Conservation (phyloP, 2,888 invertebrate species). For the Acanthosepion esculentum region DNA sequence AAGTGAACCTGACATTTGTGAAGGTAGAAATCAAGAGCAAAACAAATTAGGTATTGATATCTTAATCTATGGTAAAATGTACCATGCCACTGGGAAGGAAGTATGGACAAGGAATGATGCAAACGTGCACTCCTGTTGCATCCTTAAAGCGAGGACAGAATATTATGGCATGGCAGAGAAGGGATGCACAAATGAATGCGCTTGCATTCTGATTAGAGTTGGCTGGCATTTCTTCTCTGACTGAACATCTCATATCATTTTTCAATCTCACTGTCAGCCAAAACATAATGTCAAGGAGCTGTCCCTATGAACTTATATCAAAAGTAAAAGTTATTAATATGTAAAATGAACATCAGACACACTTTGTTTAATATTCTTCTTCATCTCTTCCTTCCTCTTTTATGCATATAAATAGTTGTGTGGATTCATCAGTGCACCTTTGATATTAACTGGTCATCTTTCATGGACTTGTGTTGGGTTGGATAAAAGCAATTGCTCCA, state of each 20-base stretch:
- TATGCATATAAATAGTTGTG: not conserved
- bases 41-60: constrained; percentile 33
- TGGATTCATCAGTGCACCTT: not conserved
- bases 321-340: constrained; percentile 33
- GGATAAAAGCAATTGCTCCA: not conserved
- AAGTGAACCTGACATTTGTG: constrained; percentile 33
- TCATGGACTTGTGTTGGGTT: not conserved
- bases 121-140: not conserved
- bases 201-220: constrained; percentile 33
- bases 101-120: not conserved
- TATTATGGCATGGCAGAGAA: not conserved
- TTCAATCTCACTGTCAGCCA: not conserved
- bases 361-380: not conserved
- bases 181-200: constrained; percentile 33
- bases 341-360: constrained; percentile 33
- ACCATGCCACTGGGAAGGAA: not conserved
- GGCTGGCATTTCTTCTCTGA: not conserved
- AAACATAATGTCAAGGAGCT: constrained; percentile 3
- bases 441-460: constrained; percentile 1
- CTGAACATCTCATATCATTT: not conserved
- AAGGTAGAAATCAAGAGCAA: constrained; percentile 15
- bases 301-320: constrained; percentile 4
- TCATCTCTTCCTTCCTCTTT: not conserved
- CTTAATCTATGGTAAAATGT: constrained; percentile 33
- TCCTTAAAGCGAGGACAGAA: not conserved